Evolutionary conservation across 1,140 invertebrate genomes (phyloP).

Genomic region (Batillaria attramentaria): DNA sequence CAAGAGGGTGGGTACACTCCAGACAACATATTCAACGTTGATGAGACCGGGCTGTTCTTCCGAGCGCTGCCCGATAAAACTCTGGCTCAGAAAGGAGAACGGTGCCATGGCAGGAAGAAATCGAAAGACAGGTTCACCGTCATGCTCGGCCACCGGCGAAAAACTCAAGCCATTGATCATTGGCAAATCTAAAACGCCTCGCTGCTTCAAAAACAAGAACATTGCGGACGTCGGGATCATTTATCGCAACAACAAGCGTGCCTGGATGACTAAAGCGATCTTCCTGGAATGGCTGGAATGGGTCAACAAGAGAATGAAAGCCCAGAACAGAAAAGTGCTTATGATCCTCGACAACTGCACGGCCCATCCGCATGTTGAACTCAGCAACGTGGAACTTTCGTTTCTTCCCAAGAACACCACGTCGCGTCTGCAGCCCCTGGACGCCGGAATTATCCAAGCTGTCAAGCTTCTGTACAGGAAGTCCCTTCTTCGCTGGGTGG

Average conservation of each 20-base stretch:
- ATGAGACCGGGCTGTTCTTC: constrained; percentile 53
- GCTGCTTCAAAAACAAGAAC: constrained; percentile 50
- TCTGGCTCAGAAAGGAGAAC: constrained; percentile 31
- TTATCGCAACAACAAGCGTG: constrained; percentile 62
- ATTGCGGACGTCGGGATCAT: constrained; percentile 34
- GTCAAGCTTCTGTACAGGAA: constrained; percentile 40
- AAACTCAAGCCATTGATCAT: constrained; percentile 50
- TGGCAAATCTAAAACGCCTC: constrained; percentile 43
- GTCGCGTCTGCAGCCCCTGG: constrained; percentile 37
- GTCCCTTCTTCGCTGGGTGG: constrained; percentile 15
- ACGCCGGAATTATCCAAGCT: constrained; percentile 40
- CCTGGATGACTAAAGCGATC: constrained; percentile 73
- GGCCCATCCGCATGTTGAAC: constrained; percentile 38
- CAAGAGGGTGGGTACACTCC: not conserved
- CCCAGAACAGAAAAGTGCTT: constrained; percentile 43
- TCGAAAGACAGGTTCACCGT: constrained; percentile 47
- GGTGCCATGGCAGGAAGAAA: constrained; percentile 38
- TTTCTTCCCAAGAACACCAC: constrained; percentile 68
- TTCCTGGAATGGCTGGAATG: constrained; percentile 53
- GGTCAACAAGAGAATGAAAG: constrained; percentile 28
- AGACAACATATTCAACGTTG: constrained; percentile 43
- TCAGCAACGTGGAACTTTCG: constrained; percentile 65
- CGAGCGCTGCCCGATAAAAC: constrained; percentile 47
- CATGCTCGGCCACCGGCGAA: constrained; percentile 44
- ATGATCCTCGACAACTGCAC: constrained; percentile 57